Evolutionary conservation across 2,113 vertebrate genomes (phyloP).

Genomic region (Oreocharis arfaki): DNA sequence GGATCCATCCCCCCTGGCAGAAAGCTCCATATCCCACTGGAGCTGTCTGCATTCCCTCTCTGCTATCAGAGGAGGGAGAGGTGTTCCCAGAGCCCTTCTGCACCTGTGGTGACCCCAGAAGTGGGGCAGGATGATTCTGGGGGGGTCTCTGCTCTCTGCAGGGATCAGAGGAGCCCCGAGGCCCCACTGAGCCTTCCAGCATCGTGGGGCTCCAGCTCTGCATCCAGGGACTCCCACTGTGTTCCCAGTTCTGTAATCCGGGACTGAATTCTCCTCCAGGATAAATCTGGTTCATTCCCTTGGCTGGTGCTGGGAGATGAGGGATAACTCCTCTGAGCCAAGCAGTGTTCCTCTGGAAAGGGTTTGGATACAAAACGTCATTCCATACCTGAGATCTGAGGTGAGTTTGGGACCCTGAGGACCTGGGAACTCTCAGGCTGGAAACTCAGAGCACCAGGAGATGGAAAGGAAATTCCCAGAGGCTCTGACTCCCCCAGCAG

Average conservation of each 20-base stretch:
- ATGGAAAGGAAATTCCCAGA: background rate
- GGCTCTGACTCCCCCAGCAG: background rate
- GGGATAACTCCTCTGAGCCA: background rate
- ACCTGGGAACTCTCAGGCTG: background rate
- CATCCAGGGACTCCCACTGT: background rate
- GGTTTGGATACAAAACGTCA: background rate
- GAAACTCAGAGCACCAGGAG: accelerated
- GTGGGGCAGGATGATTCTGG: background rate
- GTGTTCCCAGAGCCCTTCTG: background rate
- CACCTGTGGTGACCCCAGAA: background rate
- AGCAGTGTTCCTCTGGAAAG: background rate
- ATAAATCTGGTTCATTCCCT: background rate
- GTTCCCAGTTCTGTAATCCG: background rate
- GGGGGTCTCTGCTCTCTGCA: background rate
- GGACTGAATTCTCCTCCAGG: background rate
- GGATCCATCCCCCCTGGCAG: background rate
- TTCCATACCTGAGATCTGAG: background rate
- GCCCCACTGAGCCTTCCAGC: background rate
- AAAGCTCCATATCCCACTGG: background rate
- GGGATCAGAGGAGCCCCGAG: background rate
- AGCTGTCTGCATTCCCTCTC: background rate
- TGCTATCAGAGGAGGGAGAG: background rate
- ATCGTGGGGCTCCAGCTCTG: background rate
- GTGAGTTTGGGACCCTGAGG: background rate
- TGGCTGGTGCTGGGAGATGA: background rate